Conservation (phyloP, 1,140 invertebrate genomes). For the Orius insidiosus region DNA sequence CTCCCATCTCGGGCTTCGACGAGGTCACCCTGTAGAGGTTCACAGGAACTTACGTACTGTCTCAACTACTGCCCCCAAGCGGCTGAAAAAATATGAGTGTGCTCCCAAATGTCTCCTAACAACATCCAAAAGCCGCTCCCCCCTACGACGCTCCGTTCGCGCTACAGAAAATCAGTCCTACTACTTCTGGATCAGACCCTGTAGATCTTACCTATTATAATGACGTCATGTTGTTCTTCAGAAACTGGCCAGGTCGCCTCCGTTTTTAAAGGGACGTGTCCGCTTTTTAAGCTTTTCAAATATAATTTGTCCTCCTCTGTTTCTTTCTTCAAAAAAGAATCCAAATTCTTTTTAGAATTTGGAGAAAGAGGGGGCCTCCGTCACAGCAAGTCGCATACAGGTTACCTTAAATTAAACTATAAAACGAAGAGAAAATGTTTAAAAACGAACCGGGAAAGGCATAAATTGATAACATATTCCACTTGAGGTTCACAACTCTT, state of each 20-base stretch:
- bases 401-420: constrained; percentile 42
- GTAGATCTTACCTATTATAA: constrained; percentile 43
- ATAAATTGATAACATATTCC: not conserved
- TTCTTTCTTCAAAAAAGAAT: constrained; percentile 29
- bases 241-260: constrained; percentile 43
- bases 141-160: too few relatives aligned
- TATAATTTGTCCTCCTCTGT: constrained; percentile 30
- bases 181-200: too few relatives aligned
- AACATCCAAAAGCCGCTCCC: too few relatives aligned
- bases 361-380: constrained; percentile 32
- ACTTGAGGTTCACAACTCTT: constrained; percentile 2
- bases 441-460: constrained; percentile 11
- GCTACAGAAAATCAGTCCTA: too few relatives aligned
- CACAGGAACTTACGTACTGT: too few relatives aligned
- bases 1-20: too few relatives aligned
- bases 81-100: too few relatives aligned
- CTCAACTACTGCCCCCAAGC: too few relatives aligned
- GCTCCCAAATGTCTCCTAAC: too few relatives aligned
- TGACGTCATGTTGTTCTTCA: constrained; percentile 35
- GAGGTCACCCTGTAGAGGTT: too few relatives aligned
- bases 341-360: constrained; percentile 32
- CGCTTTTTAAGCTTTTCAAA: constrained; percentile 36
- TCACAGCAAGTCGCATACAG: constrained; percentile 71
- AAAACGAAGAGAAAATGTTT: not conserved
- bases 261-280: constrained; percentile 28